These are phyloP conservation scores for Rhagophthalmus giganteus DNA, from an alignment of 2,888 invertebrate species.

Conservation along the genomic window DNA sequence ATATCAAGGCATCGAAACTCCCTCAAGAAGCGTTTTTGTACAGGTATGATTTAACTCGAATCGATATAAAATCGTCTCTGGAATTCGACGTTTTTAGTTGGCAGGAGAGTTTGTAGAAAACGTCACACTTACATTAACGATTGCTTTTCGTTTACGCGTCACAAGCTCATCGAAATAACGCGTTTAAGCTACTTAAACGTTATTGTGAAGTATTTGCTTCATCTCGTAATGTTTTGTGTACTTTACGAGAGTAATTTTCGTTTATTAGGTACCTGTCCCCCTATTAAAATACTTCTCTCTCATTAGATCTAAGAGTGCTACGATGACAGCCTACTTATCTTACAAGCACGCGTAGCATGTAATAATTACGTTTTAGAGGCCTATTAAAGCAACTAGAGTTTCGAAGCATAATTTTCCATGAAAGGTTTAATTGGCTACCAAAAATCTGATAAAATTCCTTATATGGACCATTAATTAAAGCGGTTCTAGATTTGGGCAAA, in stretches of 20 bases:
- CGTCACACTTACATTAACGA: too few relatives aligned
- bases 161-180: too few relatives aligned
- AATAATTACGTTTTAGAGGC: constrained; percentile 16
- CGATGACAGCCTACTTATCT: constrained; percentile 18
- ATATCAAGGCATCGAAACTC: too few relatives aligned
- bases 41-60: too few relatives aligned
- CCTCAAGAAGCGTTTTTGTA: too few relatives aligned
- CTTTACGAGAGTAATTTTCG: constrained; percentile 19
- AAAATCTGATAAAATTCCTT: constrained; percentile 13
- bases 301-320: constrained; percentile 17
- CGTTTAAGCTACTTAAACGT: too few relatives aligned
- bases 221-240: constrained; percentile 13
- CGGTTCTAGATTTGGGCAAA: not conserved
- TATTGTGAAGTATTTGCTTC: constrained; percentile 12
- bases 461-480: not conserved
- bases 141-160: too few relatives aligned
- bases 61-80: too few relatives aligned
- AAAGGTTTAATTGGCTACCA: constrained; percentile 13
- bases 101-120: too few relatives aligned
- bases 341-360: constrained; percentile 17
- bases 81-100: too few relatives aligned
- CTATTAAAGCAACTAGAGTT: constrained; percentile 13
- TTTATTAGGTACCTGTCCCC: constrained; percentile 21
- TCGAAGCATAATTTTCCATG: constrained; percentile 12
- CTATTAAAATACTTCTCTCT: constrained; percentile 19